Evolutionary conservation across 2,113 vertebrate species (phyloP).

Genomic region (Cynopterus brachyotis): DNA sequence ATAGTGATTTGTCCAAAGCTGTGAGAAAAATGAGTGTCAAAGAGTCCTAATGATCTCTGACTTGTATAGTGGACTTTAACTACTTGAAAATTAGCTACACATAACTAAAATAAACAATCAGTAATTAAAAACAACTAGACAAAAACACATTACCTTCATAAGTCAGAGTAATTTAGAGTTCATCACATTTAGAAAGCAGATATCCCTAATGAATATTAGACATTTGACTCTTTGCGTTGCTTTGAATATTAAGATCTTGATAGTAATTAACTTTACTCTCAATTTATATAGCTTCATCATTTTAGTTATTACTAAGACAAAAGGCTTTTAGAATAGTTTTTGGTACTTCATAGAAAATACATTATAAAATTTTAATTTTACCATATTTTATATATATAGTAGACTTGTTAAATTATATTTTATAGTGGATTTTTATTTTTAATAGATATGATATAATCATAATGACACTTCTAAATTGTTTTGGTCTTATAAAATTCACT

Average conservation of each 20-base stretch:
- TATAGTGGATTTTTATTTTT: slow-evolving; percentile 31
- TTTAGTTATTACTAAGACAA: slow-evolving; percentile 11
- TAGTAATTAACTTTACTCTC: slow-evolving; percentile 21
- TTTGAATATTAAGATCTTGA: slow-evolving; percentile 47
- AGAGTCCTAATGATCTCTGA: not conserved
- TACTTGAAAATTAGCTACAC: slow-evolving; percentile 26
- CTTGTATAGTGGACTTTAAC: not conserved
- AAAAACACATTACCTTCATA: slow-evolving; percentile 35
- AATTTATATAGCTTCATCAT: slow-evolving; percentile 1
- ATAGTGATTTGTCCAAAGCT: not conserved
- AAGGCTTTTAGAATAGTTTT: not conserved
- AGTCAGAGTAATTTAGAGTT: slow-evolving; percentile 41
- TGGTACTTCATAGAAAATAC: slow-evolving; percentile 15
- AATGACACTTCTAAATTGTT: not conserved
- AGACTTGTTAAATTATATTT: slow-evolving; percentile 20
- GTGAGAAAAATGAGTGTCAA: slow-evolving; percentile 11
- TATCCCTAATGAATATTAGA: slow-evolving; percentile 32
- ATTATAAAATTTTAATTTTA: not conserved
- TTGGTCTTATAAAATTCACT: slow-evolving; percentile 36
- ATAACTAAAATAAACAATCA: slow-evolving; percentile 25
- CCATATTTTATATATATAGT: slow-evolving; percentile 17
- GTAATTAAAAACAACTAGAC: slow-evolving; percentile 37
- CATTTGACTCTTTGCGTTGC: not conserved
- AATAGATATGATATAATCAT: not conserved
- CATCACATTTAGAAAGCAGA: slow-evolving; percentile 31